These are phyloP conservation scores for Diprion similis DNA, from an alignment of 1,140 invertebrate genomes.

Conservation along the genomic window DNA sequence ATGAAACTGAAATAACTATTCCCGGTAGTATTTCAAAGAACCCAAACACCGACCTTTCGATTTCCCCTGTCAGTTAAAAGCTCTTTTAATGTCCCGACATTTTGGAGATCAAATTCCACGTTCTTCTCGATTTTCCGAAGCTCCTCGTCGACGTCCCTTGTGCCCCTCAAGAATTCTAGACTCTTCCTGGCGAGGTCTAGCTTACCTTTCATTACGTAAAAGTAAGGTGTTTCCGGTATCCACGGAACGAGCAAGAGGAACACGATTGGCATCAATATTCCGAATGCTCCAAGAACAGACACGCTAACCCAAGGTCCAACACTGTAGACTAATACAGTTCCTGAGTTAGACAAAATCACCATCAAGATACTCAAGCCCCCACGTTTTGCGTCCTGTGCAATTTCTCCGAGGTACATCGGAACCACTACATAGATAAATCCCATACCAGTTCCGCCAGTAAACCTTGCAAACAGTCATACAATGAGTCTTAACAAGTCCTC, in stretches of 20 bases:
- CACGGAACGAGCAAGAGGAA: slow-evolving; percentile 53
- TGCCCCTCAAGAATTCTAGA: slow-evolving; percentile 64
- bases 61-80: slow-evolving; percentile 64
- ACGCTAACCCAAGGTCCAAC: slow-evolving; percentile 52
- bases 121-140: slow-evolving; percentile 65
- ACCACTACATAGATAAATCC: slow-evolving; percentile 69
- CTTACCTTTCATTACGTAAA: slow-evolving; percentile 29
- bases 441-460: slow-evolving; percentile 67
- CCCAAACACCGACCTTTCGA: slow-evolving; percentile 51
- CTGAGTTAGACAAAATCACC: slow-evolving; percentile 63
- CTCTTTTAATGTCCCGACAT: slow-evolving; percentile 63
- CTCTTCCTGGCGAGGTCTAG: slow-evolving; percentile 51
- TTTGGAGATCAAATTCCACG: slow-evolving; percentile 59
- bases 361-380: slow-evolving; percentile 69
- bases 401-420: slow-evolving; percentile 69
- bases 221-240: slow-evolving; percentile 64
- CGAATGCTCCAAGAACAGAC: slow-evolving; percentile 51
- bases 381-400: slow-evolving; percentile 67
- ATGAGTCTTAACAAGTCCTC: too few relatives aligned
- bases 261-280: slow-evolving; percentile 52
- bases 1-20: not conserved
- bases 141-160: slow-evolving; percentile 65
- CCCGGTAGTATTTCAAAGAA: too few relatives aligned
- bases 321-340: slow-evolving; percentile 60
- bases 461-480: not conserved